phyloP scores from a whole-genome alignment of 2,888 invertebrate species.

The Mesochorus sp. region DNA sequence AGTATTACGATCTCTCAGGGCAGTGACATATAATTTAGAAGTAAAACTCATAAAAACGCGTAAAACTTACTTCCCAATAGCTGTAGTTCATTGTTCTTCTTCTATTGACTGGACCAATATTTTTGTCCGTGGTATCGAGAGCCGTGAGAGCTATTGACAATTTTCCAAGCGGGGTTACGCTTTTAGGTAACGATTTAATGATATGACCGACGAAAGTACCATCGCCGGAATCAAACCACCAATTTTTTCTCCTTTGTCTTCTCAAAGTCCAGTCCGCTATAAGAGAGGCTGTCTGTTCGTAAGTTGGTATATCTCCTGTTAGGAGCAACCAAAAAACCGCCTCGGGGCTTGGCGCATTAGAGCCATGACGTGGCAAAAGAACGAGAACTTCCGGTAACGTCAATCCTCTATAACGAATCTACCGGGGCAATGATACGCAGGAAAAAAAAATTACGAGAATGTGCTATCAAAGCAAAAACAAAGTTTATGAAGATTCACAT shows the following conservation, averaged over 20 bases:
- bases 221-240: conserved; percentile 71
- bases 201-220: conserved; percentile 67
- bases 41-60: background rate
- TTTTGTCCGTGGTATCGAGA: conserved; percentile 67
- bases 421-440: background rate
- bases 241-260: conserved; percentile 69
- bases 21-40: background rate
- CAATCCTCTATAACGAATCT: conserved; percentile 75
- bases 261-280: conserved; percentile 74
- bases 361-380: conserved; percentile 72
- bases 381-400: conserved; percentile 74
- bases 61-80: conserved; percentile 74
- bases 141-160: conserved; percentile 72
- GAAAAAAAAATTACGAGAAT: background rate
- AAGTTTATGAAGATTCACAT: no score
- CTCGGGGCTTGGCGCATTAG: conserved; percentile 75
- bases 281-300: conserved; percentile 73
- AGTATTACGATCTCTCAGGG: background rate
- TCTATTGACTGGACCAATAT: conserved; percentile 60
- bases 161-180: conserved; percentile 67
- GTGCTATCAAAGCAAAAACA: background rate
- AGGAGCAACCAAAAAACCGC: conserved; percentile 77
- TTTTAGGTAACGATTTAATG: conserved; percentile 69
- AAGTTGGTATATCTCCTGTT: conserved; percentile 76
- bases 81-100: conserved; percentile 65